Evolutionary conservation across 1,140 invertebrate genomes (phyloP).

Genomic region (Dryas iulia): DNA sequence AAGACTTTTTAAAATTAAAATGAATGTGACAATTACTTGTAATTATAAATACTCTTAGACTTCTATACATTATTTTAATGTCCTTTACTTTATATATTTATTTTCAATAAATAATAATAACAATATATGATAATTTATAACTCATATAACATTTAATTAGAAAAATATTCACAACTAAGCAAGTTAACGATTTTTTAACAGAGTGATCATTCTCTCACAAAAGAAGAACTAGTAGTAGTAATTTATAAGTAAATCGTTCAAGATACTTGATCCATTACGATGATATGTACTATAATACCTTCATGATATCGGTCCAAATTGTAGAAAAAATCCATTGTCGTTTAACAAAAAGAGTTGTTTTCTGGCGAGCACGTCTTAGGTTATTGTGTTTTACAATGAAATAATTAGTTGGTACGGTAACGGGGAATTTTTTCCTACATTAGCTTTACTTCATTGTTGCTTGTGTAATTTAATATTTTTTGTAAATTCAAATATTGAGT

Average conservation of each 20-base stretch:
- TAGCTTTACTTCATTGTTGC: constrained; percentile 62
- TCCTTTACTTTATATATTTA: no score
- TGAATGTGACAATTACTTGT: no score
- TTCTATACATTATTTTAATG: no score
- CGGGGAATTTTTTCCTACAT: constrained; percentile 63
- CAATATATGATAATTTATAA: no score
- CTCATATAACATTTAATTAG: no score
- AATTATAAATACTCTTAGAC: no score
- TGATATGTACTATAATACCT: constrained; percentile 35
- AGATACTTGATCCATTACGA: constrained; percentile 18
- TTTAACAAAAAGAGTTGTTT: constrained; percentile 72
- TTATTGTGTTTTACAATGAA: constrained; percentile 70
- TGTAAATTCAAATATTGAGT: constrained; percentile 61
- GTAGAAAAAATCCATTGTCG: constrained; percentile 62
- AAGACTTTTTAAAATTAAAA: no score
- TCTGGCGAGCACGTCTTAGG: constrained; percentile 65
- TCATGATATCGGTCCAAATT: constrained; percentile 61
- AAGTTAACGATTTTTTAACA: not conserved
- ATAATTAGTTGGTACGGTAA: constrained; percentile 74
- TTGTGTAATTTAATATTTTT: constrained; percentile 78
- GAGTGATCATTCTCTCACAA: not conserved
- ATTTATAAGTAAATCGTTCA: not conserved
- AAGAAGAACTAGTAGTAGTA: not conserved
- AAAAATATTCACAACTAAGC: no score
- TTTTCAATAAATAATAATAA: no score